These are phyloP conservation scores for Urocitellus parryii DNA, from an alignment of 2,113 vertebrate species.

Conservation along the genomic window DNA sequence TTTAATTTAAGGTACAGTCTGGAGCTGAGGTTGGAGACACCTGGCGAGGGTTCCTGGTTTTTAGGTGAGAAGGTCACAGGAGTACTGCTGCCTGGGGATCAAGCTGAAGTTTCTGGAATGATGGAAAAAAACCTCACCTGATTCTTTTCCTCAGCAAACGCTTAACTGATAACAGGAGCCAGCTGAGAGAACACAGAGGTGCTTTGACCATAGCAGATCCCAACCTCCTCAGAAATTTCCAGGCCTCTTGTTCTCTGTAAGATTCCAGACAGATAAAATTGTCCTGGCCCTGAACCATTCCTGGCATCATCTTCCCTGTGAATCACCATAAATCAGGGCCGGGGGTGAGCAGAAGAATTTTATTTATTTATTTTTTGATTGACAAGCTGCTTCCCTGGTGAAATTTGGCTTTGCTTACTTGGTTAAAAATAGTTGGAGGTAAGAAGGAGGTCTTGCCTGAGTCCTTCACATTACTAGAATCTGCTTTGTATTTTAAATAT, in stretches of 20 bases:
- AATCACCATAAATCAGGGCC: conserved; percentile 85
- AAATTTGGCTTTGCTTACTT: conserved; percentile 48
- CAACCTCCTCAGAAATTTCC: conserved; percentile 95
- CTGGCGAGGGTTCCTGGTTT: conserved; percentile 73
- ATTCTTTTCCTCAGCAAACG: conserved; percentile 86
- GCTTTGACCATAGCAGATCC: conserved; percentile 91
- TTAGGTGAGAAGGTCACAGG: conserved; percentile 82
- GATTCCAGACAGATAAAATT: conserved; percentile 98
- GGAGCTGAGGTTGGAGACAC: neutral
- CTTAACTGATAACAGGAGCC: conserved; percentile 82
- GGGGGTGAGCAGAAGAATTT: conserved; percentile 68
- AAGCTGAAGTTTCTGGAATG: conserved; percentile 83
- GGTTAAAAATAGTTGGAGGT: conserved; percentile 62
- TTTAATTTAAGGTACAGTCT: conserved; percentile 66
- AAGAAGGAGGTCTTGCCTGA: neutral
- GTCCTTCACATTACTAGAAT: neutral
- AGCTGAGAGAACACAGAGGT: conserved; percentile 91
- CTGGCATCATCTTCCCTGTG: conserved; percentile 86
- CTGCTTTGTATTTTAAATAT: conserved; percentile 52
- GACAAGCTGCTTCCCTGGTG: conserved; percentile 62
- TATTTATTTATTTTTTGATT: conserved; percentile 57
- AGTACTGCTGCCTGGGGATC: conserved; percentile 84
- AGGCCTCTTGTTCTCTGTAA: conserved; percentile 92
- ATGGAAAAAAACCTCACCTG: conserved; percentile 89
- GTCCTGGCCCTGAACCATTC: conserved; percentile 91